Conservation (phyloP, 1,140 invertebrate species). For the Cardiocondyla obscurior region DNA sequence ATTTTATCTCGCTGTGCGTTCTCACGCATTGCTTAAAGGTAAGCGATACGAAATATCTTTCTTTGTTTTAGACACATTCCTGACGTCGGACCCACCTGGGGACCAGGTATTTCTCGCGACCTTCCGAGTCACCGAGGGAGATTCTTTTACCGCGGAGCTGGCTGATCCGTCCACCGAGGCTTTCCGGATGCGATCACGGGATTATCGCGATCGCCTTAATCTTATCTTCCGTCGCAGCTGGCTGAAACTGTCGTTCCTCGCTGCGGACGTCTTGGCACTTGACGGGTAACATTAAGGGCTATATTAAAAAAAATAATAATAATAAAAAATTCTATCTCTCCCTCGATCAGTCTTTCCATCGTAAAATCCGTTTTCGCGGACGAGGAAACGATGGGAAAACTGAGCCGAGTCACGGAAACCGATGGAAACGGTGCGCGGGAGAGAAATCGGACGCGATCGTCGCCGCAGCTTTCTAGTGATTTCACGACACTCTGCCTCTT, state of each 20-base stretch:
- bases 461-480: slow-evolving; percentile 52
- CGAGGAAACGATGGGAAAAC: neutral
- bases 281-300: slow-evolving; percentile 92
- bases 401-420: neutral
- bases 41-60: neutral
- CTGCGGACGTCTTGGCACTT: slow-evolving; percentile 89
- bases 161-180: slow-evolving; percentile 87
- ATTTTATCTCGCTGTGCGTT: no score
- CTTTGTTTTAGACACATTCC: slow-evolving; percentile 90
- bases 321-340: no score
- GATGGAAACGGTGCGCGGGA: slow-evolving; percentile 7
- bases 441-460: slow-evolving; percentile 55
- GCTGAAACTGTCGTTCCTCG: slow-evolving; percentile 88
- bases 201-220: slow-evolving; percentile 90
- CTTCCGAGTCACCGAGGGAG: slow-evolving; percentile 88
- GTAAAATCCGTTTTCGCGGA: slow-evolving; percentile 14
- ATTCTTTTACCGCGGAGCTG: slow-evolving; percentile 86
- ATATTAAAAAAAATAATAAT: no score
- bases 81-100: slow-evolving; percentile 89
- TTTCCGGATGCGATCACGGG: slow-evolving; percentile 88
- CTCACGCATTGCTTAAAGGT: neutral
- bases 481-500: slow-evolving; percentile 43
- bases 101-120: slow-evolving; percentile 92
- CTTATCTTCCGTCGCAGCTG: slow-evolving; percentile 89
- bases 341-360: neutral